These are phyloP conservation scores for Centropyge bicolor DNA, from an alignment of 2,797 vertebrate species.

Conservation along the genomic window DNA sequence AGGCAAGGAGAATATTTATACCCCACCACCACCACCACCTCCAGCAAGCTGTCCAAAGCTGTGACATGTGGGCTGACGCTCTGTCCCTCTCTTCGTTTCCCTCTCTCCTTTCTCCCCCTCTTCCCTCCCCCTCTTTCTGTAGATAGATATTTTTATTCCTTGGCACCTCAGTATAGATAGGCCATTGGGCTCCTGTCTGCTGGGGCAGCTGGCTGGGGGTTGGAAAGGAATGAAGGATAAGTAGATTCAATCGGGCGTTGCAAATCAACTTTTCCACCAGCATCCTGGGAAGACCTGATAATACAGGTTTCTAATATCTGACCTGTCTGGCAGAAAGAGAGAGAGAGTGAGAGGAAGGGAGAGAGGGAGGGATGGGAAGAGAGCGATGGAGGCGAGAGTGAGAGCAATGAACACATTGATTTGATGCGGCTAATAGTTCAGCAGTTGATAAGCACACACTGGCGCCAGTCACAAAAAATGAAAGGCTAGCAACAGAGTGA, in stretches of 20 bases:
- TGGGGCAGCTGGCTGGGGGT: conserved; percentile 78
- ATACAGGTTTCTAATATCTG: conserved; percentile 85
- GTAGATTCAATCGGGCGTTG: conserved; percentile 85
- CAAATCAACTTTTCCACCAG: conserved; percentile 86
- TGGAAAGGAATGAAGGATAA: conserved; percentile 82
- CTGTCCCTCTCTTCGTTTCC: conserved; percentile 54
- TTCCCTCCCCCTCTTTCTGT: conserved; percentile 49
- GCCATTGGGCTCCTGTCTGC: conserved; percentile 79
- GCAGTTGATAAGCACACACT: conserved; percentile 79
- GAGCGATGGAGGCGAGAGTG: conserved; percentile 65
- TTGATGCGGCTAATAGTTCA: conserved; percentile 83
- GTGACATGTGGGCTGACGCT: conserved; percentile 73
- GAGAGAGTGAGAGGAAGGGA: conserved; percentile 28
- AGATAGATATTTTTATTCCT: conserved; percentile 80
- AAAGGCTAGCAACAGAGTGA: conserved; percentile 69
- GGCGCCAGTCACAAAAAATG: conserved; percentile 77
- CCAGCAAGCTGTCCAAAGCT: conserved; percentile 68
- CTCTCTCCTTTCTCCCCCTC: conserved; percentile 38
- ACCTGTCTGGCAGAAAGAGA: conserved; percentile 80
- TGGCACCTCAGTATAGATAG: conserved; percentile 76
- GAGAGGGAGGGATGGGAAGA: conserved; percentile 34
- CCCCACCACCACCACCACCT: conserved; percentile 2
- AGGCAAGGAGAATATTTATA: conserved; percentile 53
- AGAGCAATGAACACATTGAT: conserved; percentile 83
- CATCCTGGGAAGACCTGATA: conserved; percentile 85